phyloP scores from a whole-genome alignment of 2,113 vertebrate genomes.

The Telmatochromis bifrenatus region DNA sequence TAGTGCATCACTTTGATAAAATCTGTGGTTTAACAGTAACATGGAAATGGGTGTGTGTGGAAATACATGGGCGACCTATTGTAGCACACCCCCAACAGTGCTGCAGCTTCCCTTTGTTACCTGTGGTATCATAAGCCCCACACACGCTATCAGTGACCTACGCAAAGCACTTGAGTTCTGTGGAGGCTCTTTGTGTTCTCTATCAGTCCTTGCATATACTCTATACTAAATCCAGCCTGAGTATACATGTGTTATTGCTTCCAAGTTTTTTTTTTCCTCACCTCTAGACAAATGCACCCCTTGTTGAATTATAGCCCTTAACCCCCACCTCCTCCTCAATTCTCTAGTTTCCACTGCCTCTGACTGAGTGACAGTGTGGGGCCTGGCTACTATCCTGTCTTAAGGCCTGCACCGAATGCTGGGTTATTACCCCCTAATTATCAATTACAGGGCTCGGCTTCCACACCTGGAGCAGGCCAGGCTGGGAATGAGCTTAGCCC shows the following conservation, averaged over 20 bases:
- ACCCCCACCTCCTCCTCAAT: neutral
- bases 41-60: neutral
- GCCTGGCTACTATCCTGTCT: conserved; percentile 47
- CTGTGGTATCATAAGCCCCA: neutral
- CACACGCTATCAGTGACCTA: neutral
- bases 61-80: neutral
- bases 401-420: conserved; percentile 45
- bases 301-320: conserved; percentile 10
- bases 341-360: conserved; percentile 5
- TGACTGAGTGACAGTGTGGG: conserved; percentile 48
- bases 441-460: conserved; percentile 69
- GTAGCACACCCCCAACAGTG: neutral
- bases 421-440: conserved; percentile 74
- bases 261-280: neutral
- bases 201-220: neutral
- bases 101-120: neutral
- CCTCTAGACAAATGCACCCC: neutral
- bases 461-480: conserved; percentile 68
- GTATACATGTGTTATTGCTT: neutral
- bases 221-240: neutral
- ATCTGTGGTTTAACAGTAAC: conserved; percentile 52
- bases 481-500: conserved; percentile 68
- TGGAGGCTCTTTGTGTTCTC: conserved; percentile 1
- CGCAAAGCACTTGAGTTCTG: neutral
- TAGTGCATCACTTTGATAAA: neutral